Percentiles rank a stretch among this genome's conserved stretches.
Evolutionary conservation across 1,140 invertebrate species (phyloP).

Genomic region (Trypoxylus dichotomus): DNA sequence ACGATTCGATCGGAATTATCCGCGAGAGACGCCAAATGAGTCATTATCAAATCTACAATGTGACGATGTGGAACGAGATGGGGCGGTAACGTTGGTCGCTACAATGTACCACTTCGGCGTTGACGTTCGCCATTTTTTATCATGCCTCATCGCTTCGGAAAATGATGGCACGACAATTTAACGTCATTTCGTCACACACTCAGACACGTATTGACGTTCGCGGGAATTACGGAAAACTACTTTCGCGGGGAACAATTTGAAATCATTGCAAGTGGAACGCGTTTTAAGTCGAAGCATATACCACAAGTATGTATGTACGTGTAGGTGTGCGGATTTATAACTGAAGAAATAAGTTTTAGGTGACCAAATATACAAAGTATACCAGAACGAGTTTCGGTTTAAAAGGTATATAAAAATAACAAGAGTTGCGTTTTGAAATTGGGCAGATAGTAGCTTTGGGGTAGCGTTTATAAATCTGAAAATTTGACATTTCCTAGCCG

Average conservation of each 20-base stretch:
- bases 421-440: too few relatives aligned
- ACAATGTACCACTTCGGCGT: not conserved
- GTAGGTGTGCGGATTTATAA: too few relatives aligned
- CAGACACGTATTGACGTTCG: not conserved
- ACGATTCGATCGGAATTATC: not conserved
- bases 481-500: too few relatives aligned
- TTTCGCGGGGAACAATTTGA: not conserved
- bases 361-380: too few relatives aligned
- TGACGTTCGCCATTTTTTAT: conserved; percentile 2
- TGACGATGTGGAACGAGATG: not conserved
- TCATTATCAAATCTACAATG: conserved; percentile 12
- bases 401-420: too few relatives aligned
- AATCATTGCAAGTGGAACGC: not conserved
- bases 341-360: too few relatives aligned
- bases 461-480: too few relatives aligned
- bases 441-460: too few relatives aligned
- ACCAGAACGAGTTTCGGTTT: too few relatives aligned
- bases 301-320: too few relatives aligned
- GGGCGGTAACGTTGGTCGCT: not conserved
- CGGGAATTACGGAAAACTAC: not conserved
- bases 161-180: conserved; percentile 24
- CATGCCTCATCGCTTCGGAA: conserved; percentile 4
- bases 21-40: not conserved
- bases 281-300: not conserved
- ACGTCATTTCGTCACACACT: not conserved